These are phyloP conservation scores for Euura lappo DNA, from an alignment of 1,140 invertebrate genomes.

Conservation along the genomic window DNA sequence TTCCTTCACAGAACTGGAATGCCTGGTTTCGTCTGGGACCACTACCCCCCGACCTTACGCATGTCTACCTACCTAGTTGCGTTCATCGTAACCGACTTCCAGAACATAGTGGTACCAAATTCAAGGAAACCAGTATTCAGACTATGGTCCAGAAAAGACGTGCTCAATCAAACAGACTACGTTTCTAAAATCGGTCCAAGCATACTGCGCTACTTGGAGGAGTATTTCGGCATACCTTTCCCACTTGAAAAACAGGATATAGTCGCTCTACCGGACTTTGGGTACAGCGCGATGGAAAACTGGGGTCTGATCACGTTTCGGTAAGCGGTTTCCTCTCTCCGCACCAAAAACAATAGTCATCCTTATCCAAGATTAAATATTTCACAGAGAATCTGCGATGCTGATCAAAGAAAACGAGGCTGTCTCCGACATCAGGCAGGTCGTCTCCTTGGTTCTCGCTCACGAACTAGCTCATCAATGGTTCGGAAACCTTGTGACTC, in stretches of 20 bases:
- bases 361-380: background rate
- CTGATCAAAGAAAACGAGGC: background rate
- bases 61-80: slow-evolving; percentile 91
- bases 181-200: slow-evolving; percentile 61
- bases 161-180: slow-evolving; percentile 61
- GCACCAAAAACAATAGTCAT: slow-evolving; percentile 6
- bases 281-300: slow-evolving; percentile 68
- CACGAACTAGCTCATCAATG: slow-evolving; percentile 65
- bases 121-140: slow-evolving; percentile 18
- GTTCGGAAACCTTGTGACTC: slow-evolving; percentile 57
- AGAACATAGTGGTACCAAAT: slow-evolving; percentile 41
- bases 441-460: slow-evolving; percentile 46
- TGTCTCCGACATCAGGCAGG: slow-evolving; percentile 35
- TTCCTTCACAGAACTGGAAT: slow-evolving; percentile 21
- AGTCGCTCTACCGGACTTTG: slow-evolving; percentile 65
- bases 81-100: slow-evolving; percentile 79
- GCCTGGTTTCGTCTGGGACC: slow-evolving; percentile 68
- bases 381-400: slow-evolving; percentile 8
- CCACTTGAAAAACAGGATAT: slow-evolving; percentile 49
- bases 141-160: slow-evolving; percentile 65
- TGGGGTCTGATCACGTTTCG: slow-evolving; percentile 35
- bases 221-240: slow-evolving; percentile 25
- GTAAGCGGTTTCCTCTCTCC: slow-evolving; percentile 20
- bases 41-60: slow-evolving; percentile 71
- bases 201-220: slow-evolving; percentile 40